Percentiles rank a stretch among this genome's conserved stretches.
These are phyloP conservation scores for Cheirogaleus major DNA, from an alignment of 2,797 vertebrate species.

Conservation along the genomic window DNA sequence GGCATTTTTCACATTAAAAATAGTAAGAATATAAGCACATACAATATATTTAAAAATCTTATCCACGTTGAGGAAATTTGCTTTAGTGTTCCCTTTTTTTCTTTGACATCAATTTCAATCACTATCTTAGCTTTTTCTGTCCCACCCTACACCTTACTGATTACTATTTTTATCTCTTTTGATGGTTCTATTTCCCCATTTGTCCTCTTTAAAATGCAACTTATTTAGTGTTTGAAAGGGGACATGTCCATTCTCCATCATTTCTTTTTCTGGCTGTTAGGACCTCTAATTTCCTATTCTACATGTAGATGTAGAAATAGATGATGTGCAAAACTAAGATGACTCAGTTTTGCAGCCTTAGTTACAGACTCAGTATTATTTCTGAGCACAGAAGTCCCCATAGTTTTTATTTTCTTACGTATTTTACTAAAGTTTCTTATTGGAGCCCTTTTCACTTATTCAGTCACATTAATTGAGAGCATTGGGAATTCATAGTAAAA, in stretches of 20 bases:
- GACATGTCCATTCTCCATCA: not conserved
- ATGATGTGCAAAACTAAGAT: not conserved
- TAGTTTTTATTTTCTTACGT: not conserved
- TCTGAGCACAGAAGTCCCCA: not conserved
- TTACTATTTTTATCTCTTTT: conserved; percentile 52
- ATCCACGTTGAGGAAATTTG: not conserved
- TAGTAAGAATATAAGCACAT: conserved; percentile 29
- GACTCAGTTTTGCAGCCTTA: not conserved
- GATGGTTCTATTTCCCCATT: conserved; percentile 27
- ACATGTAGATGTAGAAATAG: not conserved
- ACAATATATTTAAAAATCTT: conserved; percentile 34
- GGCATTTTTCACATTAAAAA: not conserved
- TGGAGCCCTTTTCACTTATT: not conserved
- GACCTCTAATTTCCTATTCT: conserved; percentile 1
- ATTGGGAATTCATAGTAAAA: not conserved
- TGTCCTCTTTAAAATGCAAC: conserved; percentile 55
- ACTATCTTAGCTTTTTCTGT: not conserved
- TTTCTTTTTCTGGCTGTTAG: conserved; percentile 3
- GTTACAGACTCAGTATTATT: not conserved
- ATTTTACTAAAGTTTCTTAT: not conserved
- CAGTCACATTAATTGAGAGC: not conserved
- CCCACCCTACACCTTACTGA: not conserved
- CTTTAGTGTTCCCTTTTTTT: not conserved
- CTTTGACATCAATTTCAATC: not conserved
- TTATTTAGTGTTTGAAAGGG: conserved; percentile 28